A percentile compares a stretch with the other conserved stretches of the same genome.
phyloP scores from a whole-genome alignment of 2,797 vertebrate genomes.

The Etheostoma perlongum region DNA sequence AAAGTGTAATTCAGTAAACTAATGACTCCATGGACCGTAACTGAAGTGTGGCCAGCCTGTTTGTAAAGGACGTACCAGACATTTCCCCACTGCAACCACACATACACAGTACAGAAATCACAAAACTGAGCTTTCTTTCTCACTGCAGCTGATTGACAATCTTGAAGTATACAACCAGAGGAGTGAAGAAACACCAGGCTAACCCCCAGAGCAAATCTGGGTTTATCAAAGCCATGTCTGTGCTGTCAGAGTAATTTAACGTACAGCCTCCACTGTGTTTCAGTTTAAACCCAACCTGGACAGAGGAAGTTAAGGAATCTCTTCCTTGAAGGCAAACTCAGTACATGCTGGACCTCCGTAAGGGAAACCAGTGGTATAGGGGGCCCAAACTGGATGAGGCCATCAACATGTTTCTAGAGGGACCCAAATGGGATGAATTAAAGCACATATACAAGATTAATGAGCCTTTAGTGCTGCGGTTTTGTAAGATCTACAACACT shows the following conservation, averaged over 20 bases:
- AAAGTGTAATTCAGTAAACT: slow-evolving; percentile 42
- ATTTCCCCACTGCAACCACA: not conserved
- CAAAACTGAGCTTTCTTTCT: slow-evolving; percentile 15
- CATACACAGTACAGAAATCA: slow-evolving; percentile 1
- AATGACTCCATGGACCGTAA: slow-evolving; percentile 17
- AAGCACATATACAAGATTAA: slow-evolving; percentile 24
- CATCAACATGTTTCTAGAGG: slow-evolving; percentile 29
- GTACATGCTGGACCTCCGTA: slow-evolving; percentile 16
- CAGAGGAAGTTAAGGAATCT: slow-evolving; percentile 37
- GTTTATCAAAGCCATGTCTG: slow-evolving; percentile 37
- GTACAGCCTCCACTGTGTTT: slow-evolving; percentile 1
- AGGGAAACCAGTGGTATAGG: slow-evolving; percentile 25
- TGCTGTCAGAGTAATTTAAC: slow-evolving; percentile 37
- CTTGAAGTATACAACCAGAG: slow-evolving; percentile 19
- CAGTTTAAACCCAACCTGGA: slow-evolving; percentile 22
- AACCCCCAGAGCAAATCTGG: slow-evolving; percentile 19
- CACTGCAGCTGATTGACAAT: slow-evolving; percentile 28
- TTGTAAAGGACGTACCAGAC: slow-evolving; percentile 3
- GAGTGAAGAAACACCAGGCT: slow-evolving; percentile 26
- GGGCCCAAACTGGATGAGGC: slow-evolving; percentile 32
- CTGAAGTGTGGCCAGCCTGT: slow-evolving; percentile 1
- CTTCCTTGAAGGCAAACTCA: slow-evolving; percentile 42
- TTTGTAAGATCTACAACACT: slow-evolving; percentile 24
- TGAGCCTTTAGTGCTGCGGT: not conserved
- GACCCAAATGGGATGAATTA: slow-evolving; percentile 29